Evolutionary conservation across 2,797 vertebrate genomes (phyloP).

Genomic region (Microcaecilia unicolor): DNA sequence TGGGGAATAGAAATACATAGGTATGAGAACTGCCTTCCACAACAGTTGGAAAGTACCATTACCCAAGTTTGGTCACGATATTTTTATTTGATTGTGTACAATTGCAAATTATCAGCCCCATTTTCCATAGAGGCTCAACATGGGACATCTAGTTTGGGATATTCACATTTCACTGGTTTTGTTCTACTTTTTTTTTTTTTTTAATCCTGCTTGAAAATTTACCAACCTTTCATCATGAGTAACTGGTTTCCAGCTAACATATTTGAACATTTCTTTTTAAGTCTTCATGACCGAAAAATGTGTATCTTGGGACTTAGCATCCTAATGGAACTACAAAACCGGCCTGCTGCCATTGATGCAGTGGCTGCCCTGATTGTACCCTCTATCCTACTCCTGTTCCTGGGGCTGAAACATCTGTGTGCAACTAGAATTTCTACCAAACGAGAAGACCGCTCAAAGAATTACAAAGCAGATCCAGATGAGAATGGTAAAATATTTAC

Average conservation of each 20-base stretch:
- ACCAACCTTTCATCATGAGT: background rate
- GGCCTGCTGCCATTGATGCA: slow-evolving; percentile 72
- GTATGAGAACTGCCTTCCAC: too few relatives aligned
- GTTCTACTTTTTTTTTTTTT: background rate
- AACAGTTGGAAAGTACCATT: too few relatives aligned
- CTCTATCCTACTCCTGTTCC: slow-evolving; percentile 85
- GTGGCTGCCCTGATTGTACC: slow-evolving; percentile 81
- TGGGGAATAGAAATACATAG: too few relatives aligned
- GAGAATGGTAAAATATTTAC: slow-evolving; percentile 85
- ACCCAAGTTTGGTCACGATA: too few relatives aligned
- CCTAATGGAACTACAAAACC: slow-evolving; percentile 79
- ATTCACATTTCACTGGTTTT: too few relatives aligned
- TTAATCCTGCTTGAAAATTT: slow-evolving; percentile 5
- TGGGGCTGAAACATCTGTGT: slow-evolving; percentile 87
- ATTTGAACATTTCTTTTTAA: slow-evolving; percentile 27
- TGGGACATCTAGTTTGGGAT: too few relatives aligned
- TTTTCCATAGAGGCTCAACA: too few relatives aligned
- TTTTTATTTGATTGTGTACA: too few relatives aligned
- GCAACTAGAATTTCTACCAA: slow-evolving; percentile 72
- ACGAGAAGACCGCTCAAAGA: slow-evolving; percentile 54
- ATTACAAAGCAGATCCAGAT: slow-evolving; percentile 64
- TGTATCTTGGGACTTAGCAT: slow-evolving; percentile 93
- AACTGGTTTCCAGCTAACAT: background rate
- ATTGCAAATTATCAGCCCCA: too few relatives aligned
- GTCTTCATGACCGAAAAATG: slow-evolving; percentile 92